A percentile compares a stretch with the other conserved stretches of the same genome.
Conservation (phyloP, 2,113 vertebrate species). For the Mirza zaza region DNA sequence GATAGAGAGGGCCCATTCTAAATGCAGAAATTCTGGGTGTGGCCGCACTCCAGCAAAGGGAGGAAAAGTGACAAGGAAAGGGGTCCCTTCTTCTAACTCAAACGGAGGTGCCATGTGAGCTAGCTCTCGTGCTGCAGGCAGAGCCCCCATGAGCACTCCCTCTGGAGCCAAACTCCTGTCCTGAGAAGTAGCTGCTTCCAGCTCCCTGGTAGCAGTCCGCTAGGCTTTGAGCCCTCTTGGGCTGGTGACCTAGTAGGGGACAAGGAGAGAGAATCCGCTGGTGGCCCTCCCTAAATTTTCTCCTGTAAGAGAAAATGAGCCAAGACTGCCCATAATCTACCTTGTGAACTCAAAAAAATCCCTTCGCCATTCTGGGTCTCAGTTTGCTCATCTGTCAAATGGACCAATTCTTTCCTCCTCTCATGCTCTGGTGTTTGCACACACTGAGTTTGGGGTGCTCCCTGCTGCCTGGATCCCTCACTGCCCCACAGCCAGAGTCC, state of each 20-base stretch:
- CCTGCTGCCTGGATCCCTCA: not conserved
- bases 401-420: not conserved
- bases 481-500: too few relatives aligned
- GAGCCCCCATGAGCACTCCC: rapidly evolving
- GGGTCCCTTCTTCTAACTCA: not conserved
- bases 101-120: not conserved
- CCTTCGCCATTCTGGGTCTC: not conserved
- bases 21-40: not conserved
- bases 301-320: not conserved
- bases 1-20: not conserved
- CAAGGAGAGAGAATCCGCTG: not conserved
- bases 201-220: not conserved
- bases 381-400: not conserved
- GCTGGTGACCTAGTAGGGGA: not conserved
- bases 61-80: not conserved
- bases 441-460: not conserved
- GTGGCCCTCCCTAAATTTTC: not conserved
- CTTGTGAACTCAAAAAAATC: not conserved
- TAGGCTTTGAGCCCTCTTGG: not conserved
- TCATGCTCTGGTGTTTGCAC: not conserved
- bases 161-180: not conserved
- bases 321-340: not conserved
- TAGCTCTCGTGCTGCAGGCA: not conserved
- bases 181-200: not conserved
- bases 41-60: not conserved